phyloP scores from a whole-genome alignment of 35 echinoderm and acorn worm species.

The Diadema setosum region DNA sequence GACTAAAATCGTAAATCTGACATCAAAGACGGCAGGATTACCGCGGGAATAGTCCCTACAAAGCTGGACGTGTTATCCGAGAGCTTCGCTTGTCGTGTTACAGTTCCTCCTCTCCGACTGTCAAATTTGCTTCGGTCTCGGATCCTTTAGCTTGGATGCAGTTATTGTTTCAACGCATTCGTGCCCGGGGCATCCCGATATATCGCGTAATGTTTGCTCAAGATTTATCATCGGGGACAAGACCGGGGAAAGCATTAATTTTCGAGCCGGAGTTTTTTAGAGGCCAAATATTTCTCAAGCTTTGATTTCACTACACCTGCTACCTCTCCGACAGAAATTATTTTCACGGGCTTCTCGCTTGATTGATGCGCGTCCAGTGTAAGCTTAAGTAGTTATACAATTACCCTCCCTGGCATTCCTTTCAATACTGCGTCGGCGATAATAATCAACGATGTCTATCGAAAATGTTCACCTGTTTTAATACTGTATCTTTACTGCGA shows the following conservation, averaged over 20 bases:
- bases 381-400: too few relatives aligned
- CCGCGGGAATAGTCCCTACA: not conserved
- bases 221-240: not conserved
- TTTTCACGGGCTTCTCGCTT: not conserved
- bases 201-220: not conserved
- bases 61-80: not conserved
- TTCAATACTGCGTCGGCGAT: too few relatives aligned
- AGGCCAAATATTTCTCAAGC: not conserved
- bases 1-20: slow-evolving; percentile 11
- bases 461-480: too few relatives aligned
- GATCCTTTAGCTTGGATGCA: too few relatives aligned
- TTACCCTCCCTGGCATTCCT: too few relatives aligned
- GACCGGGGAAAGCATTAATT: not conserved
- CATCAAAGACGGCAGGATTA: slow-evolving; percentile 5
- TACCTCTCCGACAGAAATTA: not conserved
- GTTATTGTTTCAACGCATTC: not conserved
- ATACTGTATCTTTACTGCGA: too few relatives aligned
- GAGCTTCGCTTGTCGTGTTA: not conserved
- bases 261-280: not conserved
- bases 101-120: not conserved
- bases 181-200: not conserved
- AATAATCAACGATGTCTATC: too few relatives aligned
- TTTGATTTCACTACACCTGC: not conserved
- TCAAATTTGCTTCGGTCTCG: not conserved
- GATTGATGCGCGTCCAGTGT: not conserved